Conservation (phyloP, 2,888 invertebrate genomes). For the Lepidochitona cinerea region DNA sequence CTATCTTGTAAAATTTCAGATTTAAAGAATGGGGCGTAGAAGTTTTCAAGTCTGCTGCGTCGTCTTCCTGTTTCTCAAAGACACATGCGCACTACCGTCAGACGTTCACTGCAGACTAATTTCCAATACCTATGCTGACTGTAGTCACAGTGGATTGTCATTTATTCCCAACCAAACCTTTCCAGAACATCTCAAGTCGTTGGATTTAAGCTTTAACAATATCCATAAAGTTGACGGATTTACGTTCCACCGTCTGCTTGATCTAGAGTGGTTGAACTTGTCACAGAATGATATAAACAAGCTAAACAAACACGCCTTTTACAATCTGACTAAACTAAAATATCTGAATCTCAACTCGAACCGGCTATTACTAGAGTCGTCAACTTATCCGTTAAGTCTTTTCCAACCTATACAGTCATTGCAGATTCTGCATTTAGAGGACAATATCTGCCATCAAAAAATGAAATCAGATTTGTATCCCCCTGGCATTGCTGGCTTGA, state of each 20-base stretch:
- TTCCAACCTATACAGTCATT: not conserved
- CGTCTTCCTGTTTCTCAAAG: no score
- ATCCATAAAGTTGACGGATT: not conserved
- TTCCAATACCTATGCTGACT: not conserved
- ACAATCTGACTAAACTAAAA: not conserved
- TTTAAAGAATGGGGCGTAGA: no score
- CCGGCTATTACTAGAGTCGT: not conserved
- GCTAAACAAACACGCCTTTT: not conserved
- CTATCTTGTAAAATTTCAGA: no score
- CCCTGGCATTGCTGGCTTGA: not conserved
- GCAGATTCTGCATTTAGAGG: not conserved
- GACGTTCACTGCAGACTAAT: not conserved
- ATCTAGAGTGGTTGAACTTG: not conserved
- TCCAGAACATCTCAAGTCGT: not conserved
- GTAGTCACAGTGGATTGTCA: not conserved
- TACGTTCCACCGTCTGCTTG: not conserved
- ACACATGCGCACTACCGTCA: no score
- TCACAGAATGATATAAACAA: not conserved
- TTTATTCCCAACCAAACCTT: not conserved
- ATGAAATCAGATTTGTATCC: not conserved
- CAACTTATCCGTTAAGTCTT: not conserved
- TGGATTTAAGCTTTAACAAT: not conserved
- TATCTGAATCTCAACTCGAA: not conserved
- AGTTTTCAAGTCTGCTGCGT: no score
- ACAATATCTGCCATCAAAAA: not conserved